Evolutionary conservation across 92 coral and sea anemone genomes (phyloP), one percentile per base, ranked within the genome.

Genomic region (Palythoa grandiflora): DNA sequence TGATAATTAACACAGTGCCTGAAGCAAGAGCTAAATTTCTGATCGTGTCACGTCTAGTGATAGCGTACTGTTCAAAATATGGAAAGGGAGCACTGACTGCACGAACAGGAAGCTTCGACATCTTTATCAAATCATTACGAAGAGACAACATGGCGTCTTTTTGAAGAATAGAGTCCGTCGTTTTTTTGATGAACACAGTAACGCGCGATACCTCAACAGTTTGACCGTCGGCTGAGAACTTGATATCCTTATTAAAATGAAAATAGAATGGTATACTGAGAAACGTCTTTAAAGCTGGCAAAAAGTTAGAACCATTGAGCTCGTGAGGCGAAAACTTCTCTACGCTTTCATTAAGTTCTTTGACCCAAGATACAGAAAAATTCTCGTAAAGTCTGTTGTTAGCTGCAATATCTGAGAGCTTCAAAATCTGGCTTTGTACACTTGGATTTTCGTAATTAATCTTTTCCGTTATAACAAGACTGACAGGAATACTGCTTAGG

Each of bases 281-380:
- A 77, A 93, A 93, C 1, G 52, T 16, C 47, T 84, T 90, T 61
- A 93, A 63, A 1, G 86, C 47, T 9, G 87, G 73, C 78, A 93
- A 47, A 35, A 90, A 93, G 0, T 15, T 11, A 68, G 66, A 28
- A 4, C 92, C 92, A 61, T 47, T 72, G 14, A 71, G 79, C 6
- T 3, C 48, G 6, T 44, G 48, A 44, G 51, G 17, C 17, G 70
- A 11, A 52, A 38, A 36, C 38, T 11, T 5, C 38, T 94, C 50
- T 1, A 88, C 84, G 83, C 80, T 84, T 12, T 53, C 63, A 3
- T 68, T 66, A 20, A 94, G 83, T 36, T 87, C 59, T 37, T 85
- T 81, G 66, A 94, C 79, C 98, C 98, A 96, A 10, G 98, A 96
- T 6, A 89, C 36, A 16, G 96, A 84, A 1, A 70, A 40, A 53